phyloP scores from a whole-genome alignment of 2,888 invertebrate genomes.

The Cephonodes hylas region DNA sequence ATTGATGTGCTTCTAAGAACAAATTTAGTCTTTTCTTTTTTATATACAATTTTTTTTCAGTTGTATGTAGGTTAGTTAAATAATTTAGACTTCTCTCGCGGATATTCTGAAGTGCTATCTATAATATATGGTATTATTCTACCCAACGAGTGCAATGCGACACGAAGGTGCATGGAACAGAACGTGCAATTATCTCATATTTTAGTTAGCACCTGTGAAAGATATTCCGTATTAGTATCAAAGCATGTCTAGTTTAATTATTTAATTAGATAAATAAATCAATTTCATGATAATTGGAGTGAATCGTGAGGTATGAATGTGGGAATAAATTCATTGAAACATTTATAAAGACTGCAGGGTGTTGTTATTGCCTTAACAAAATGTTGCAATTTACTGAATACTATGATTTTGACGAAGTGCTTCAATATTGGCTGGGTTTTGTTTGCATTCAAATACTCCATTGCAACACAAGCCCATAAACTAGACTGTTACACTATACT shows the following conservation, averaged over 20 bases:
- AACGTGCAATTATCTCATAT: not conserved
- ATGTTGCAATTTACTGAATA: slow-evolving; percentile 27
- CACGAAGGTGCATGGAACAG: not conserved
- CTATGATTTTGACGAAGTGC: slow-evolving; percentile 24
- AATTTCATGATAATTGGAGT: slow-evolving; percentile 20
- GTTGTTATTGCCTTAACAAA: slow-evolving; percentile 38
- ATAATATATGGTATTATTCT: not conserved
- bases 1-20: not conserved
- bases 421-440: not conserved
- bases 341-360: slow-evolving; percentile 46
- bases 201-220: slow-evolving; percentile 1
- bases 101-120: not conserved
- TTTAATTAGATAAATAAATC: slow-evolving; percentile 31
- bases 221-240: slow-evolving; percentile 5
- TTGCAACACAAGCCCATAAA: not conserved
- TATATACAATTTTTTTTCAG: not conserved
- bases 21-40: not conserved
- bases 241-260: slow-evolving; percentile 30
- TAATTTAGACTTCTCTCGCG: not conserved
- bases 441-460: not conserved
- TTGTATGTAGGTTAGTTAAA: slow-evolving; percentile 3
- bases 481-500: slow-evolving; percentile 10
- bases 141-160: not conserved
- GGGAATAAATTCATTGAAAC: slow-evolving; percentile 26
- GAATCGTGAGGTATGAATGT: slow-evolving; percentile 20